Evolutionary conservation across 2,888 invertebrate genomes (phyloP).

Genomic region (Allacma fusca): DNA sequence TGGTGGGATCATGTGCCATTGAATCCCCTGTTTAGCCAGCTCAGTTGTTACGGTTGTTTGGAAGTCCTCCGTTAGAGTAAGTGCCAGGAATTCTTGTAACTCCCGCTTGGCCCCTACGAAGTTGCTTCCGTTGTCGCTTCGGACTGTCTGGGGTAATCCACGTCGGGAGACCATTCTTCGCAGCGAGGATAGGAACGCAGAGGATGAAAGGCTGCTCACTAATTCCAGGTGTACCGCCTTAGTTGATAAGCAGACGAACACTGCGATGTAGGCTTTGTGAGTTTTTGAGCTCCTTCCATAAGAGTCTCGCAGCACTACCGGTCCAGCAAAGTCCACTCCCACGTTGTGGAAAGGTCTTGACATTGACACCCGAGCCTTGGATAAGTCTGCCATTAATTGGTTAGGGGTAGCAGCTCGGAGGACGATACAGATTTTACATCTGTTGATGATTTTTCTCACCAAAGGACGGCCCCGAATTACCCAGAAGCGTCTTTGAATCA

Average conservation of each 20-base stretch:
- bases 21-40: too few species aligned
- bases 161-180: slow-evolving; percentile 45
- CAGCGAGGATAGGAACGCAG: slow-evolving; percentile 50
- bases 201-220: slow-evolving; percentile 48
- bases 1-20: neutral
- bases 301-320: slow-evolving; percentile 59
- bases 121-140: slow-evolving; percentile 50
- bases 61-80: too few species aligned
- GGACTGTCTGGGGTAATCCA: slow-evolving; percentile 39
- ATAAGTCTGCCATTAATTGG: slow-evolving; percentile 63
- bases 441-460: slow-evolving; percentile 54
- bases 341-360: slow-evolving; percentile 61
- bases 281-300: slow-evolving; percentile 57
- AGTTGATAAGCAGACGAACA: slow-evolving; percentile 62
- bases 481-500: slow-evolving; percentile 61
- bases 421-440: slow-evolving; percentile 62
- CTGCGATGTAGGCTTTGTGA: slow-evolving; percentile 61
- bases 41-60: too few species aligned
- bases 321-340: slow-evolving; percentile 63
- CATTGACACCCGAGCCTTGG: slow-evolving; percentile 61
- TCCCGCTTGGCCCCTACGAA: slow-evolving; percentile 49
- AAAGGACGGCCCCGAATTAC: slow-evolving; percentile 60
- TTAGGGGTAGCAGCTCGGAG: slow-evolving; percentile 51
- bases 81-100: slow-evolving; percentile 10
- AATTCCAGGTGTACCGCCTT: slow-evolving; percentile 62